Evolutionary conservation across 2,113 vertebrate species (phyloP).

Genomic region (Tupaia tana): DNA sequence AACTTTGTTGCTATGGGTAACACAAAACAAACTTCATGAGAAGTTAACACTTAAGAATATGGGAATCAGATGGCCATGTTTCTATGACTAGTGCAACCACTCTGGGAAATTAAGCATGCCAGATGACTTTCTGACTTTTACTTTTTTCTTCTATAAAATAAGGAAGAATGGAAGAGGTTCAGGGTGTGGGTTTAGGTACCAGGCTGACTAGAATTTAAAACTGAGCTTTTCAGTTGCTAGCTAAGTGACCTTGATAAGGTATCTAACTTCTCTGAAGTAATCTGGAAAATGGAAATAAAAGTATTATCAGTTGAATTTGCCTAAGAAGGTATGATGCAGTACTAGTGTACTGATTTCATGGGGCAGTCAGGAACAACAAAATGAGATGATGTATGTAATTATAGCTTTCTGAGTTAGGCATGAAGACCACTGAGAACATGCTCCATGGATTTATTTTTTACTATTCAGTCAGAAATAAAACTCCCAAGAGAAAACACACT

Average conservation of each 20-base stretch:
- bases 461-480: slow-evolving; percentile 10
- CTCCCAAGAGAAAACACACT: not conserved
- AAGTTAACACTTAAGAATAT: slow-evolving; percentile 57
- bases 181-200: not conserved
- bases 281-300: slow-evolving; percentile 25
- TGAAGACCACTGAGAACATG: not conserved
- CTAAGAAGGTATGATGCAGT: not conserved
- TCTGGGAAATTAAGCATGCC: slow-evolving; percentile 43
- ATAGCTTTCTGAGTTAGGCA: slow-evolving; percentile 23
- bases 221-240: slow-evolving; percentile 26
- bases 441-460: not conserved
- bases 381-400: slow-evolving; percentile 7
- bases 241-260: not conserved
- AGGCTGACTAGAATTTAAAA: slow-evolving; percentile 15
- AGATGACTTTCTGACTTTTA: slow-evolving; percentile 44
- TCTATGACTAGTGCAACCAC: slow-evolving; percentile 39
- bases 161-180: slow-evolving; percentile 5
- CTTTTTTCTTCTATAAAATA: slow-evolving; percentile 50
- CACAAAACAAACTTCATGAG: slow-evolving; percentile 48
- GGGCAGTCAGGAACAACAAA: slow-evolving; percentile 32
- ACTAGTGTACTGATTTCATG: not conserved
- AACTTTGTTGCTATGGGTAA: slow-evolving; percentile 56
- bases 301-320: slow-evolving; percentile 38
- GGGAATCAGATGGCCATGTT: slow-evolving; percentile 19
- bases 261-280: slow-evolving; percentile 46